These are phyloP conservation scores for Drosophila setosimentum DNA, from an alignment of 2,888 invertebrate species.

Conservation along the genomic window DNA sequence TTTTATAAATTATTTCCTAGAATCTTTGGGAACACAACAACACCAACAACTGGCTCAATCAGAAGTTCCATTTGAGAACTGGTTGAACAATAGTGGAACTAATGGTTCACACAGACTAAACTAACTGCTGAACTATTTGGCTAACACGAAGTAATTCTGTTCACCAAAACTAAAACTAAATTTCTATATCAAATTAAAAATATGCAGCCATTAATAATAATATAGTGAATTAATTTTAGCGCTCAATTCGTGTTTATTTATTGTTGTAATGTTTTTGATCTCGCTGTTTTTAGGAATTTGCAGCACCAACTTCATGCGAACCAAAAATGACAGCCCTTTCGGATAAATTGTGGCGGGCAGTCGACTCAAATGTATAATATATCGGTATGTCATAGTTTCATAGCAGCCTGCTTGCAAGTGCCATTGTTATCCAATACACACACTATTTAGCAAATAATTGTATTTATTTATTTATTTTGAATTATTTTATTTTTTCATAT, in stretches of 20 bases:
- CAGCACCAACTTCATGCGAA: not conserved
- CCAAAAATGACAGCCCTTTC: constrained; percentile 1
- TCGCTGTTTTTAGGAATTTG: too few species aligned
- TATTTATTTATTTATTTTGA: not conserved
- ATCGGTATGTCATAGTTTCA: not conserved
- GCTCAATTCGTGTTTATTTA: not conserved
- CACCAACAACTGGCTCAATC: constrained; percentile 52
- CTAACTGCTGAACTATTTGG: constrained; percentile 19
- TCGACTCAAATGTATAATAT: not conserved
- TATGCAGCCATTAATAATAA: not conserved
- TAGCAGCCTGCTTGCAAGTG: constrained; percentile 11
- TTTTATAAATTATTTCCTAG: constrained; percentile 51
- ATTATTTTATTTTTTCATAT: not conserved
- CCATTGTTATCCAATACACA: constrained; percentile 9
- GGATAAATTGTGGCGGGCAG: constrained; percentile 23
- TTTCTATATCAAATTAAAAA: not conserved
- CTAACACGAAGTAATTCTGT: constrained; percentile 15
- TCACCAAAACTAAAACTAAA: not conserved
- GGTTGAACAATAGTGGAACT: constrained; percentile 37
- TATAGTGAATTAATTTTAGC: not conserved
- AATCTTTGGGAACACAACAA: constrained; percentile 55
- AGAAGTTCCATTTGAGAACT: constrained; percentile 44
- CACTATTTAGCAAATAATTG: not conserved
- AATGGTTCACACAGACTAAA: constrained; percentile 19
- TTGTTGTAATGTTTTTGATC: too few species aligned